These are phyloP conservation scores for Andrena hattorfiana DNA, from an alignment of 2,888 invertebrate genomes.

Conservation along the genomic window DNA sequence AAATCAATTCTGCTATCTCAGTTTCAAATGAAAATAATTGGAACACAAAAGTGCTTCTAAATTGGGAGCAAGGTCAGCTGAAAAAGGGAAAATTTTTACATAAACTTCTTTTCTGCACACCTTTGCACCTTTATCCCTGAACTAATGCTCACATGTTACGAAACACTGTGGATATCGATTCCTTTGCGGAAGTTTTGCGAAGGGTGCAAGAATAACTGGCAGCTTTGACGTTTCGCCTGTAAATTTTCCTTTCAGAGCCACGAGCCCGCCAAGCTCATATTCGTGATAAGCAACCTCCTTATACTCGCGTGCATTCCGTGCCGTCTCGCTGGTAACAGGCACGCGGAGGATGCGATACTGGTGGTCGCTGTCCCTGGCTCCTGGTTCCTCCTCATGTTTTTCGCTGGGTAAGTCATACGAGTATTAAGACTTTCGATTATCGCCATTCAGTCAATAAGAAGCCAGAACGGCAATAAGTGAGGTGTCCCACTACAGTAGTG, in stretches of 20 bases:
- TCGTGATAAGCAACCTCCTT: constrained; percentile 95
- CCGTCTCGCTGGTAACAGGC: constrained; percentile 90
- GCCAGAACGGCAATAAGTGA: too few species aligned
- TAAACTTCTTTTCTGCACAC: too few species aligned
- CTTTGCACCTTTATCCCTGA: too few species aligned
- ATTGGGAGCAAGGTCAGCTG: too few species aligned
- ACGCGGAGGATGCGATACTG: constrained; percentile 95
- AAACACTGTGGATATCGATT: constrained; percentile 52
- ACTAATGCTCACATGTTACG: too few species aligned
- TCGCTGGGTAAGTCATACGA: constrained; percentile 93
- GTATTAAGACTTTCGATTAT: not conserved
- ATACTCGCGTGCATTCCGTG: constrained; percentile 96
- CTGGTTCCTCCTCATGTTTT: constrained; percentile 99
- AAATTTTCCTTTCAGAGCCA: constrained; percentile 89
- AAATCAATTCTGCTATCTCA: too few species aligned
- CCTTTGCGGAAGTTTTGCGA: constrained; percentile 44
- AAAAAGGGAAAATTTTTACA: too few species aligned
- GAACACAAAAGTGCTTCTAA: too few species aligned
- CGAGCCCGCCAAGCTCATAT: constrained; percentile 97
- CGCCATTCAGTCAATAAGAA: not conserved
- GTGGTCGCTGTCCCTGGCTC: constrained; percentile 97
- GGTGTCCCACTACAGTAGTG: too few species aligned
- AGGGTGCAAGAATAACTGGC: constrained; percentile 52
- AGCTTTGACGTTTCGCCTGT: constrained; percentile 60
- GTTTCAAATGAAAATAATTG: too few species aligned